Conservation (phyloP, 2,113 vertebrate genomes). For the Eudyptes chrysolophus region DNA sequence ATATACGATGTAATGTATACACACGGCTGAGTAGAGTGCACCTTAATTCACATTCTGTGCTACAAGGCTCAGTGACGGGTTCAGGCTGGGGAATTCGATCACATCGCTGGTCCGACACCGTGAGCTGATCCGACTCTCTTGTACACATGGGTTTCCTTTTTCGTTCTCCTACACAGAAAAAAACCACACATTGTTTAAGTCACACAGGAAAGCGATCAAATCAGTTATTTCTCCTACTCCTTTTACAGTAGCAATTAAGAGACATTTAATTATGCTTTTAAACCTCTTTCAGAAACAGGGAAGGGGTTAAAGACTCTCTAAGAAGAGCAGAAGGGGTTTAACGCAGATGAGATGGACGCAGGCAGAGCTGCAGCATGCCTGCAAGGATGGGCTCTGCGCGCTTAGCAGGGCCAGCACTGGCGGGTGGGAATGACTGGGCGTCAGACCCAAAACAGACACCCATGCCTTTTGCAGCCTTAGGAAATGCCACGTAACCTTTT, state of each 20-base stretch:
- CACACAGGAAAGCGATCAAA: neutral
- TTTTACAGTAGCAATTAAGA: neutral
- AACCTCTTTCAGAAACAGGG: neutral
- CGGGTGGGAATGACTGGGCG: neutral
- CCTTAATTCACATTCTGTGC: constrained; percentile 95
- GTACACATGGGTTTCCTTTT: constrained; percentile 89
- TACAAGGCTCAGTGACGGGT: constrained; percentile 85
- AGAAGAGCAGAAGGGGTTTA: neutral
- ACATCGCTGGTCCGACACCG: constrained; percentile 95
- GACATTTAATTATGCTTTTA: neutral
- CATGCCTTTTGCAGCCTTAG: neutral
- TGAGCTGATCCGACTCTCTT: constrained; percentile 89
- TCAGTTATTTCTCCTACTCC: neutral
- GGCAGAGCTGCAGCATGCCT: neutral
- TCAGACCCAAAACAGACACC: neutral
- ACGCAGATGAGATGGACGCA: accelerated
- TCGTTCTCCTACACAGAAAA: constrained; percentile 80
- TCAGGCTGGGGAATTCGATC: constrained; percentile 82
- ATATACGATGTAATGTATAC: neutral
- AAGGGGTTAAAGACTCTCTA: neutral
- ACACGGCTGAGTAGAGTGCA: constrained; percentile 10
- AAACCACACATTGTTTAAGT: neutral
- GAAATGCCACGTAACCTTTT: neutral
- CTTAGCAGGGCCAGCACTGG: neutral
- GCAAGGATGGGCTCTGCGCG: neutral